Percentiles rank a stretch among this genome's conserved stretches.
Conservation (phyloP, 2,113 vertebrate genomes). For the Porphyrio hochstetteri region DNA sequence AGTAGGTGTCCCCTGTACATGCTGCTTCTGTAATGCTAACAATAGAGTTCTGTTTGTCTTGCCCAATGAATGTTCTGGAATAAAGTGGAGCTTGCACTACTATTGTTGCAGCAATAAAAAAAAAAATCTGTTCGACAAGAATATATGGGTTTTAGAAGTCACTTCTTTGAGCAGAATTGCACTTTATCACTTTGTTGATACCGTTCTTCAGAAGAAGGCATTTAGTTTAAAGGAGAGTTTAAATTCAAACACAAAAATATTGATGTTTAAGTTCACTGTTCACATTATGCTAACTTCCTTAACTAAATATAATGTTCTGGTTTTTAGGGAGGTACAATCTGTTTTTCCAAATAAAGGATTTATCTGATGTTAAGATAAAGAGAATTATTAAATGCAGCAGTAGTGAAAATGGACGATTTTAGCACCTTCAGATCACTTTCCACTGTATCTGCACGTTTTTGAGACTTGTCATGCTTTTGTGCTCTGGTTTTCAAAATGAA, state of each 20-base stretch:
- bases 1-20: neutral
- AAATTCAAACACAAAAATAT: neutral
- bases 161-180: neutral
- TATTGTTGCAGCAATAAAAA: neutral
- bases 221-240: neutral
- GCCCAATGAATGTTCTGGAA: neutral
- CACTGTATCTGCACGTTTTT: neutral
- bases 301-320: neutral
- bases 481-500: neutral
- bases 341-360: neutral
- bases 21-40: neutral
- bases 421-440: neutral
- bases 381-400: neutral
- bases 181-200: neutral
- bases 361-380: neutral
- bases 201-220: neutral
- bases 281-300: neutral
- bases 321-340: neutral
- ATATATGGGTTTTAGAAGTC: neutral
- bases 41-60: neutral
- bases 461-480: neutral
- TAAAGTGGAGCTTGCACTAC: neutral
- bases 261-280: neutral
- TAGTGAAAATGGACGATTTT: neutral
- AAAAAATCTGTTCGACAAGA: neutral